Evolutionary conservation across 1,140 invertebrate species (phyloP).

Genomic region (Octopus bimaculoides): DNA sequence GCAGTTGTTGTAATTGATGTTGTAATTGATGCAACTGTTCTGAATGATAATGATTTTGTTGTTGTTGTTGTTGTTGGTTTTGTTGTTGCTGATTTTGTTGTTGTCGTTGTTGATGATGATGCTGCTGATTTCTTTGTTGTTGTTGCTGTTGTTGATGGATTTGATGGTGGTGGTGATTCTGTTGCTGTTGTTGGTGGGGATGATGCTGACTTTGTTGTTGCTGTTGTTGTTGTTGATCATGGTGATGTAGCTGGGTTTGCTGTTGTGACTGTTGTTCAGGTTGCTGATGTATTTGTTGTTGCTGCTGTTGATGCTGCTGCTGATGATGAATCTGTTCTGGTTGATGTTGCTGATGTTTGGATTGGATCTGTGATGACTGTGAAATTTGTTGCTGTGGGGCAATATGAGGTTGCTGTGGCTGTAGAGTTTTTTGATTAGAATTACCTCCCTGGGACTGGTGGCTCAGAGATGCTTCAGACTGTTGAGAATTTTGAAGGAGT

Average conservation of each 20-base stretch:
- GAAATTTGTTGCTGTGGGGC: background rate
- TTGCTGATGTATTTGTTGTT: too few relatives aligned
- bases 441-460: too few relatives aligned
- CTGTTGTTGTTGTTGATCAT: background rate
- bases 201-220: background rate
- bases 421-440: background rate
- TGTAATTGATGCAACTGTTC: too few relatives aligned
- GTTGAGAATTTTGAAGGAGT: too few relatives aligned
- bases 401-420: background rate
- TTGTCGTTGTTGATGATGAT: background rate
- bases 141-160: too few relatives aligned
- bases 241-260: background rate
- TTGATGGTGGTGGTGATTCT: background rate
- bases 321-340: background rate
- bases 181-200: background rate
- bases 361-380: background rate
- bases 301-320: background rate
- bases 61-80: background rate
- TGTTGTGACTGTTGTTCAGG: background rate
- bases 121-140: background rate
- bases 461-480: too few relatives aligned
- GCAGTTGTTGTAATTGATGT: background rate
- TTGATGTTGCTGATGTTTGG: background rate
- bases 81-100: background rate
- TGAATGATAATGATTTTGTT: too few relatives aligned